phyloP scores from a whole-genome alignment of 2,797 vertebrate genomes.

The Sebastes kiyomatsui region DNA sequence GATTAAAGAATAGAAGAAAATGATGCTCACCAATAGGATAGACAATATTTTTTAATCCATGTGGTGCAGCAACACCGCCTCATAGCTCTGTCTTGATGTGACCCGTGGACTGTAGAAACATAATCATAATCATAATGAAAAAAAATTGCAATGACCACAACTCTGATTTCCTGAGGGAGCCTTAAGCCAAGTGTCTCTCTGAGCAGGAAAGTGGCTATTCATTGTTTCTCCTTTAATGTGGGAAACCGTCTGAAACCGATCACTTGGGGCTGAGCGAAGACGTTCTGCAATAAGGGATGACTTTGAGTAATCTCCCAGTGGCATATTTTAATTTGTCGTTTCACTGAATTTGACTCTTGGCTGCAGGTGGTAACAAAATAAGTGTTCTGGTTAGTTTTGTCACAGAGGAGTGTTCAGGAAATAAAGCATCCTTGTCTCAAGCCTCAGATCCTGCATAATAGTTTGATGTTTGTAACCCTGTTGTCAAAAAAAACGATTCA shows the following conservation, averaged over 20 bases:
- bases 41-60: background rate
- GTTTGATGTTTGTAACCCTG: background rate
- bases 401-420: background rate
- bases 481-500: background rate
- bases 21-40: background rate
- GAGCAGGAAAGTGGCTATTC: constrained; percentile 5
- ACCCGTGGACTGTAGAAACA: background rate
- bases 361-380: background rate
- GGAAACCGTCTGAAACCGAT: background rate
- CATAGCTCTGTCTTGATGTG: background rate
- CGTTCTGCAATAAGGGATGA: background rate
- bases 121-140: constrained; percentile 8
- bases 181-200: background rate
- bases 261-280: background rate
- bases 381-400: background rate
- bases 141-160: constrained; percentile 12
- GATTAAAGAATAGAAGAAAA: background rate
- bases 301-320: background rate
- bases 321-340: background rate
- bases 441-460: background rate
- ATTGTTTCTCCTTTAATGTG: constrained; percentile 4
- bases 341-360: background rate
- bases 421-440: background rate
- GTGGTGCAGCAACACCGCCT: background rate
- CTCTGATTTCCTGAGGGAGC: constrained; percentile 34